Percentiles rank a stretch among this genome's conserved stretches.
phyloP scores from a whole-genome alignment of 2,797 vertebrate genomes.

The Rhodeus uyekii region DNA sequence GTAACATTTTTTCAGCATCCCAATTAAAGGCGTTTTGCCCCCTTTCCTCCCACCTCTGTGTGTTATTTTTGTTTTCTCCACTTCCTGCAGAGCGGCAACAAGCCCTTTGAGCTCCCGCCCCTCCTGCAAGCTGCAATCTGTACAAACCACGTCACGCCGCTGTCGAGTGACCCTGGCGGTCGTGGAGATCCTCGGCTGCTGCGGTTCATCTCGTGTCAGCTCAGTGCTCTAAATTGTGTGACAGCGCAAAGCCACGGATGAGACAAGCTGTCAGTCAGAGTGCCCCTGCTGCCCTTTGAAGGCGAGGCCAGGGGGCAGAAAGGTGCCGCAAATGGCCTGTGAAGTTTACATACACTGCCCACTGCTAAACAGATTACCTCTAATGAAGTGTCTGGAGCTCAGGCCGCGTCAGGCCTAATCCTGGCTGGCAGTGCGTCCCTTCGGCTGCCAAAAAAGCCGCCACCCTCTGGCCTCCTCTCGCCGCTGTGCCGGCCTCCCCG shows the following conservation, averaged over 20 bases:
- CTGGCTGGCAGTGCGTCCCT: slow-evolving; percentile 96
- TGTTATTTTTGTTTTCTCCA: slow-evolving; percentile 46
- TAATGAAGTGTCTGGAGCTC: slow-evolving; percentile 99
- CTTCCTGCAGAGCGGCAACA: slow-evolving; percentile 25
- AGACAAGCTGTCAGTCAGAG: slow-evolving; percentile 92
- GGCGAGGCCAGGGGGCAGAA: slow-evolving; percentile 87
- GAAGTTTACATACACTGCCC: slow-evolving; percentile 99
- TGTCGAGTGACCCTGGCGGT: slow-evolving; percentile 50
- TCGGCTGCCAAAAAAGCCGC: slow-evolving; percentile 93
- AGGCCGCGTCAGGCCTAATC: slow-evolving; percentile 94
- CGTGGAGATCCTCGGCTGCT: slow-evolving; percentile 42
- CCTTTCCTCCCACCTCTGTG: slow-evolving; percentile 45
- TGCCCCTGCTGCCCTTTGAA: slow-evolving; percentile 88
- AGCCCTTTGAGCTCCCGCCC: slow-evolving; percentile 42
- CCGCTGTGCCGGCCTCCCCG: slow-evolving; percentile 83
- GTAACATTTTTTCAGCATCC: neutral
- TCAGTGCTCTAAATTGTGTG: slow-evolving; percentile 78
- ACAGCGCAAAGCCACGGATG: slow-evolving; percentile 88
- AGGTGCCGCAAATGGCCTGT: slow-evolving; percentile 97
- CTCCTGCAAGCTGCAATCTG: slow-evolving; percentile 60
- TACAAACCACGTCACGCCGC: slow-evolving; percentile 62
- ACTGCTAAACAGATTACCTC: slow-evolving; percentile 99
- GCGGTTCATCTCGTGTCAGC: slow-evolving; percentile 64
- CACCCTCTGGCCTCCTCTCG: slow-evolving; percentile 86
- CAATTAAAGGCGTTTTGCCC: neutral